These are phyloP conservation scores for Spilosoma lubricipeda DNA, from an alignment of 2,888 invertebrate species.

Conservation along the genomic window DNA sequence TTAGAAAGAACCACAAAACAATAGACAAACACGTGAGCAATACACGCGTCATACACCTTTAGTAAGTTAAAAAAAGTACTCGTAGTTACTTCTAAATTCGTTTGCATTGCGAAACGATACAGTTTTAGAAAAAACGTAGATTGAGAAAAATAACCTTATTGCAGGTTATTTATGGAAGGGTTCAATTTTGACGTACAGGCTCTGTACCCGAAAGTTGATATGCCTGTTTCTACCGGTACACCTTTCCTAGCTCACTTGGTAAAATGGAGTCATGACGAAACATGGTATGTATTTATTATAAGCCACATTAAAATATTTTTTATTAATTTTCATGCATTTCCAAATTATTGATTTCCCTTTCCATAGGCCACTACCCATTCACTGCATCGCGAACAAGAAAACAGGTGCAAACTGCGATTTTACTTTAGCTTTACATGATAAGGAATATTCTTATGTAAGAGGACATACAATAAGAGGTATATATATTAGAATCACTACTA, in stretches of 20 bases:
- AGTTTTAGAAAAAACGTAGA: neutral
- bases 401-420: constrained; percentile 29
- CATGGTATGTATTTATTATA: constrained; percentile 79
- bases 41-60: no score
- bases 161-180: constrained; percentile 91
- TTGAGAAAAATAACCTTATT: constrained; percentile 63
- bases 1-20: no score
- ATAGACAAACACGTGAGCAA: no score
- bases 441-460: constrained; percentile 87
- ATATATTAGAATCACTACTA: neutral
- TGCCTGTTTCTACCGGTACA: constrained; percentile 93
- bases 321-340: neutral
- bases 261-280: constrained; percentile 92
- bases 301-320: neutral
- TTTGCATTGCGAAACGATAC: neutral
- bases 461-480: constrained; percentile 93
- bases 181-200: constrained; percentile 88
- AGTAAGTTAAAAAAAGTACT: no score
- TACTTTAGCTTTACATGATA: constrained; percentile 67
- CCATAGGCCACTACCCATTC: constrained; percentile 30
- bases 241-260: constrained; percentile 93
- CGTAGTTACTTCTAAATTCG: no score
- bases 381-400: constrained; percentile 10
- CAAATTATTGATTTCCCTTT: constrained; percentile 1
- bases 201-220: constrained; percentile 90